Evolutionary conservation across 2,797 vertebrate species (phyloP), one percentile per base, ranked within the genome.

Genomic region (Nasua narica): DNA sequence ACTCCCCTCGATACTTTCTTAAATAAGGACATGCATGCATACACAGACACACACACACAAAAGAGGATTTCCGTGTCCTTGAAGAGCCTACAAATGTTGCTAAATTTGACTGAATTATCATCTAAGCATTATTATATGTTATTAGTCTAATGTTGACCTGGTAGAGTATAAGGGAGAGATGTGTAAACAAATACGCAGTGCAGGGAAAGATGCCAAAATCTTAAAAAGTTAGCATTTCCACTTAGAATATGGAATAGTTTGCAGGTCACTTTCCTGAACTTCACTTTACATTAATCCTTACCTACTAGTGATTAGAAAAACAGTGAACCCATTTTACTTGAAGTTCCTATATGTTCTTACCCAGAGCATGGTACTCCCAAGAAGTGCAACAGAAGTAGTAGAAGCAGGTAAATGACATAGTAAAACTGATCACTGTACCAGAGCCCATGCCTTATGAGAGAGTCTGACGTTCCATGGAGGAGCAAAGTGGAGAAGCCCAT

Each of bases 41-140:
- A 62, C 13, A 94, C 29, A 60, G 2, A 43, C 27, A 40, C 79
- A 72, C 16, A 48, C 72, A 12, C 3, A 19, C 43, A 19, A 13
- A 16, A 16, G n/a, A 62, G 87, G 94, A n/a, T 58, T 85, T 78
- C 54, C 8, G 8, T 87, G 43, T 43, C 83, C 25, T 46, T 85
- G n/a, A 89, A 86, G 60, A 87, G 48, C 21, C 16, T 19, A 72
- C 32, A 95, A 2, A 85, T 78, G 78, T 83, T 96, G 7, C 40
- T 87, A 88, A 60, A 48, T 93, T 93, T 82, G 83, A 90, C 87
- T 70, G 76, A 40, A 60, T 90, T 92, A 60, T 83, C 58, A 84
- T 62, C 52, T 86, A 67, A 69, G 43, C 10, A 32, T 96, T 93
- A 32, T 65, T 94, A 16, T 54, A 5, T 54, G n/a, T 95, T 87